phyloP scores from a whole-genome alignment of 2,797 vertebrate genomes.

The Hemibagrus guttatus region DNA sequence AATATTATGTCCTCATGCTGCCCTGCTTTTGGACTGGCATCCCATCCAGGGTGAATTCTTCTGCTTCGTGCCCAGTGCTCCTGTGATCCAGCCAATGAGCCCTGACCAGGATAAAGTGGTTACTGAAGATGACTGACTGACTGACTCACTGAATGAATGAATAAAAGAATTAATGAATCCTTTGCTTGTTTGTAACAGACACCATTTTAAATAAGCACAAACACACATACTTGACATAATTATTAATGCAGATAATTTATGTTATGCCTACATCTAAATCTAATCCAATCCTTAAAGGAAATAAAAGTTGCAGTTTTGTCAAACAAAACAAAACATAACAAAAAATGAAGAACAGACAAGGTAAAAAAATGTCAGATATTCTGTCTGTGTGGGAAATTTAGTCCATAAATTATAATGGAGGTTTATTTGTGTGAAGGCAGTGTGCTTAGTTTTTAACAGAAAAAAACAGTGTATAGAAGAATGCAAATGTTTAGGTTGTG shows the following conservation, averaged over 20 bases:
- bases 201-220: not conserved
- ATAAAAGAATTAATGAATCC: not conserved
- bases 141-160: no score
- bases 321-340: not conserved
- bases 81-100: not conserved
- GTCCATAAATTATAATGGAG: not conserved
- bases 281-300: not conserved
- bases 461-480: slow-evolving; percentile 47
- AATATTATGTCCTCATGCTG: not conserved
- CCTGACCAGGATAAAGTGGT: not conserved
- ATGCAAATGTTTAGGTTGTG: slow-evolving; percentile 73
- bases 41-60: not conserved
- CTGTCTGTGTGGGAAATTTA: not conserved
- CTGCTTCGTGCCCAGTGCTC: not conserved
- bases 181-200: not conserved
- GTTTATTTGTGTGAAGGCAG: not conserved
- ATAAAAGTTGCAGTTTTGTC: not conserved
- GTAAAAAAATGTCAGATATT: not conserved
- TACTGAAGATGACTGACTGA: not conserved
- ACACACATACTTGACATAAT: not conserved
- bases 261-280: not conserved
- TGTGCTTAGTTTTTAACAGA: not conserved
- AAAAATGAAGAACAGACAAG: not conserved
- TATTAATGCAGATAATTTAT: not conserved
- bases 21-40: not conserved